Base-by-base conservation (phyloP, 2,113 vertebrate genomes). In the Nesogale talazaci region DNA sequence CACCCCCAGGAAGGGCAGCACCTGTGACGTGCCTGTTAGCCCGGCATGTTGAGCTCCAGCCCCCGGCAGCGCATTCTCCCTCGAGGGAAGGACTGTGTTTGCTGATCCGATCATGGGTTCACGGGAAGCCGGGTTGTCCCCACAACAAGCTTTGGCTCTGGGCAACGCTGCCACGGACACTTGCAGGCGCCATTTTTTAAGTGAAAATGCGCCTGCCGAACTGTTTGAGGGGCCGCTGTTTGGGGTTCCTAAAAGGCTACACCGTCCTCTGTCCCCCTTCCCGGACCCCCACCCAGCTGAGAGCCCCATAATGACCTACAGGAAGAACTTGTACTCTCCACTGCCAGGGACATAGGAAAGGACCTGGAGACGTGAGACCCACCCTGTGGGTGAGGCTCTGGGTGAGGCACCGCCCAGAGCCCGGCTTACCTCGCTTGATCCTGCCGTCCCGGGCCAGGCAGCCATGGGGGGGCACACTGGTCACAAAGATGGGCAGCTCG, bases 401-500 rank as follows among this genome's bases (percentile, higher is more conserved):
- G 76, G 59, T 88, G 77, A 72, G 65, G 67, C 59, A 61, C 2
- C 34, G 77, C 31, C 83, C 36, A 61, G 40, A 59, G 59, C 79
- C 83, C 72, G 0, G 57, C 97, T 96, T 95, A 99, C 99, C 99
- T 98, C 99, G 98, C 97, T 99, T 99, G 98, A 99, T 99, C 93
- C 99, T 98, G 94, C 99, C 99, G 0, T 99, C 99, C 94, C 99
- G 98, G 0, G 99, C 99, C 92, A 99, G 97, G 96, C 99, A 99
- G 96, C 99, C 99, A 0, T 99, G 99, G 17, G 99, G 99, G 81
- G 99, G 99, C 52, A 99, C 99, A 0, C 99, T 99, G 67, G 99
- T 99, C 93, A 99, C 99, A 20, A 99, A 99, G 97, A 99, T 99
- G 31, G 99, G 99, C 97, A 99, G 97, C 79, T 99, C 99, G 0